Conservation (phyloP, 2,888 invertebrate genomes). For the Timema cristinae region DNA sequence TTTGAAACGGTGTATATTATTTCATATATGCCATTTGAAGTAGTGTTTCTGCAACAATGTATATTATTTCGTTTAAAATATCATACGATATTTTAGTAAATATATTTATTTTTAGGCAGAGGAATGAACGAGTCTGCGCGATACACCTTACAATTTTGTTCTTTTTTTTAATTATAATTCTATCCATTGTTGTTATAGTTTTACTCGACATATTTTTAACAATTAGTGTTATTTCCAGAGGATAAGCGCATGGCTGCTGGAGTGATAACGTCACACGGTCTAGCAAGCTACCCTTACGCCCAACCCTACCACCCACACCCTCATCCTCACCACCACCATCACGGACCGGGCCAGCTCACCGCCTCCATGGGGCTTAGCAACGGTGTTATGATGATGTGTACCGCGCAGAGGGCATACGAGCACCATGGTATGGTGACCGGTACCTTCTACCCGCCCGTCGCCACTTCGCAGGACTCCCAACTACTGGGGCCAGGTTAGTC, state of each 20-base stretch:
- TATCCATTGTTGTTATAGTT: too few species aligned
- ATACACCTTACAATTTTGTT: too few species aligned
- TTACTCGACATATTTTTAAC: too few species aligned
- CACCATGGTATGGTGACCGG: constrained; percentile 61
- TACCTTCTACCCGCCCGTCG: constrained; percentile 84
- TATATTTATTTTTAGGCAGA: too few species aligned
- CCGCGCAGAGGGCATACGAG: constrained; percentile 59
- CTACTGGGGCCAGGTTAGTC: constrained; percentile 45
- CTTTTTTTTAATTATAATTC: too few species aligned
- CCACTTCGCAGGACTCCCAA: constrained; percentile 65
- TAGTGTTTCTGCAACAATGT: too few species aligned
- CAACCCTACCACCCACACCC: constrained; percentile 26
- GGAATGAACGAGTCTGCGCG: too few species aligned
- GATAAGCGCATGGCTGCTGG: constrained; percentile 47
- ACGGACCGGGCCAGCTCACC: constrained; percentile 44
- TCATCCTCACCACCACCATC: constrained; percentile 26
- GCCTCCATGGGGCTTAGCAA: constrained; percentile 80
- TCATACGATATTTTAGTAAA: too few species aligned
- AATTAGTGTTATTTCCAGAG: constrained; percentile 34
- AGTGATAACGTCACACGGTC: constrained; percentile 23
- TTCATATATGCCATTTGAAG: too few species aligned
- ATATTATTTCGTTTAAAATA: too few species aligned
- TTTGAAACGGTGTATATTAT: too few species aligned
- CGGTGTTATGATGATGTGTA: constrained; percentile 79
- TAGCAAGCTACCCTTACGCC: background rate